Evolutionary conservation across 2,888 invertebrate species (phyloP).

Genomic region (Cheilosia pagana): DNA sequence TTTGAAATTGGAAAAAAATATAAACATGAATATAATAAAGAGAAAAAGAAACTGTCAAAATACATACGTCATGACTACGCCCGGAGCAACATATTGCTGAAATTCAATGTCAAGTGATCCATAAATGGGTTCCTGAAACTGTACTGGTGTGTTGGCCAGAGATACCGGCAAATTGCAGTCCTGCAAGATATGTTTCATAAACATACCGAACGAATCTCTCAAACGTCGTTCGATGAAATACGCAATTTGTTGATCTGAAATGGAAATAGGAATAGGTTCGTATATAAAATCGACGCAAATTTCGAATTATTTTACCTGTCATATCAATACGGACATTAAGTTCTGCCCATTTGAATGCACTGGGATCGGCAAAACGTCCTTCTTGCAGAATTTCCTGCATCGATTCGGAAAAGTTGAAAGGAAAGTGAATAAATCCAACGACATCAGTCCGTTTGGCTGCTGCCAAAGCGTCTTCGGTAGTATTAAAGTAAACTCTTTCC

Average conservation of each 20-base stretch:
- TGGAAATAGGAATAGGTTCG: constrained; percentile 12
- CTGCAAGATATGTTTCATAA: constrained; percentile 86
- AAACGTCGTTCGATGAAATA: constrained; percentile 89
- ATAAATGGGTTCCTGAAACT: constrained; percentile 89
- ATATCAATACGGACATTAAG: constrained; percentile 90
- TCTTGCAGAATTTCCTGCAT: constrained; percentile 86
- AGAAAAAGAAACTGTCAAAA: not conserved
- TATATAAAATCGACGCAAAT: not conserved
- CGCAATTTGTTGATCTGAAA: constrained; percentile 92
- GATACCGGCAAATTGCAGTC: constrained; percentile 87
- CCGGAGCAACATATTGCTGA: constrained; percentile 92
- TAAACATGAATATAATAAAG: not conserved
- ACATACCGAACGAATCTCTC: constrained; percentile 87
- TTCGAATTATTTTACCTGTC: constrained; percentile 86
- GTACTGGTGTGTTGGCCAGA: constrained; percentile 86
- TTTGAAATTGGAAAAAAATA: no score
- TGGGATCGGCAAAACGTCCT: constrained; percentile 85
- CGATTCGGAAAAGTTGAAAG: constrained; percentile 89
- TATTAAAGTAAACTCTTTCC: constrained; percentile 84
- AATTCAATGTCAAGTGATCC: constrained; percentile 88
- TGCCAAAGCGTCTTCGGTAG: constrained; percentile 84
- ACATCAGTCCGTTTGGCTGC: constrained; percentile 85
- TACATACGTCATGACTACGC: constrained; percentile 91
- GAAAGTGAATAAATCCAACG: constrained; percentile 88
- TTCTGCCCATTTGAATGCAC: constrained; percentile 86